These are phyloP conservation scores for Buphagus erythrorhynchus DNA, from an alignment of 2,797 vertebrate genomes.

Conservation along the genomic window DNA sequence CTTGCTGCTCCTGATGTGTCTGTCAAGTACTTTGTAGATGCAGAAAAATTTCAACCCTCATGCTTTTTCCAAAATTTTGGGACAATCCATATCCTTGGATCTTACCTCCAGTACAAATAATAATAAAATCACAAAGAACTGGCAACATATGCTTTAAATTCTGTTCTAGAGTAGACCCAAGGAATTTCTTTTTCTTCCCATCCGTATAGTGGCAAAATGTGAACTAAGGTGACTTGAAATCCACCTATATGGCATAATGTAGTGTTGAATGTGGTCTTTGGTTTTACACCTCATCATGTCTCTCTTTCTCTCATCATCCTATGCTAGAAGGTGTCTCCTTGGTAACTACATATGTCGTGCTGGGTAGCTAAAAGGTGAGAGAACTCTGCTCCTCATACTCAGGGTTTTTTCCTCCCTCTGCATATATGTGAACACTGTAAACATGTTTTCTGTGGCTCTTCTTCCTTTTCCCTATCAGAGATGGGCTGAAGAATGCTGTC, in stretches of 20 bases:
- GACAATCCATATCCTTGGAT: background rate
- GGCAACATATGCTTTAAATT: background rate
- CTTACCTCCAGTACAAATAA: background rate
- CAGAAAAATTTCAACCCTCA: background rate
- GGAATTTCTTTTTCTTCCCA: background rate
- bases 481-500: background rate
- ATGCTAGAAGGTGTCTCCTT: background rate
- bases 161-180: background rate
- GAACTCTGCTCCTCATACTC: background rate
- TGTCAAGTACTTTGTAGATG: background rate
- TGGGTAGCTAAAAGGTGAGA: background rate
- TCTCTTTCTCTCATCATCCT: background rate
- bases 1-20: background rate
- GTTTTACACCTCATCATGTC: background rate
- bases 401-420: background rate
- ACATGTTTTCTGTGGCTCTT: background rate
- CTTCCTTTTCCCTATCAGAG: background rate
- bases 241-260: background rate
- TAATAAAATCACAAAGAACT: background rate
- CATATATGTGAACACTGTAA: background rate
- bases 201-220: background rate
- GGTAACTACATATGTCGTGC: rapidly evolving
- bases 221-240: background rate
- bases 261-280: background rate
- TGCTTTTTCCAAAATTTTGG: background rate